Evolutionary conservation across 2,797 vertebrate genomes (phyloP).

Genomic region (Phoeniculus purpureus): DNA sequence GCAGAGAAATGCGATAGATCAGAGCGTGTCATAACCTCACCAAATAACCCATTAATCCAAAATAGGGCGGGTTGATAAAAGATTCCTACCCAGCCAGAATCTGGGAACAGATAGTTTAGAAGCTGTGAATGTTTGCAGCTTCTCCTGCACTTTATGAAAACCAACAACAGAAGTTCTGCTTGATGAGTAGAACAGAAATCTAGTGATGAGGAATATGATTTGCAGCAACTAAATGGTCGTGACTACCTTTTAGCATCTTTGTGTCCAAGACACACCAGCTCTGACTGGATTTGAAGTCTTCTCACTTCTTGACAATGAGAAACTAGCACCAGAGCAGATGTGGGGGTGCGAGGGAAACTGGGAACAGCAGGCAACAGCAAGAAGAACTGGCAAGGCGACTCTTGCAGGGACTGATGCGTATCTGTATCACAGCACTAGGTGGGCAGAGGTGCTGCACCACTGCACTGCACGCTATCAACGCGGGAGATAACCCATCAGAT

Average conservation of each 20-base stretch:
- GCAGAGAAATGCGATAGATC: neutral
- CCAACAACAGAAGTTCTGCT: neutral
- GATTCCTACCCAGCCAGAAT: neutral
- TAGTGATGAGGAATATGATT: neutral
- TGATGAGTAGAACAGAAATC: neutral
- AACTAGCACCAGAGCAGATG: neutral
- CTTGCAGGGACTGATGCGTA: neutral
- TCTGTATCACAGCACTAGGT: neutral
- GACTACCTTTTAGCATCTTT: neutral
- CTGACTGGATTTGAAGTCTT: neutral
- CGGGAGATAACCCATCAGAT: neutral
- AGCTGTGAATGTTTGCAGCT: neutral
- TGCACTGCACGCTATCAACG: fast-evolving
- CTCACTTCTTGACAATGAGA: neutral
- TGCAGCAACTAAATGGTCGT: neutral
- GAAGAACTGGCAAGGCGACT: slow-evolving; percentile 53
- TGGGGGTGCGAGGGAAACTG: neutral
- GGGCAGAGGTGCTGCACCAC: neutral
- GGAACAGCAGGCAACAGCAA: neutral
- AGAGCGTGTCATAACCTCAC: neutral
- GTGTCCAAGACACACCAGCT: neutral
- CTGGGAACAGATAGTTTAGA: neutral
- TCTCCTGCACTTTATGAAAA: neutral
- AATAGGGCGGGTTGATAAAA: neutral
- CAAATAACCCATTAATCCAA: neutral